Evolutionary conservation across 2,113 vertebrate genomes (phyloP).

Genomic region (Aramus guarauna): DNA sequence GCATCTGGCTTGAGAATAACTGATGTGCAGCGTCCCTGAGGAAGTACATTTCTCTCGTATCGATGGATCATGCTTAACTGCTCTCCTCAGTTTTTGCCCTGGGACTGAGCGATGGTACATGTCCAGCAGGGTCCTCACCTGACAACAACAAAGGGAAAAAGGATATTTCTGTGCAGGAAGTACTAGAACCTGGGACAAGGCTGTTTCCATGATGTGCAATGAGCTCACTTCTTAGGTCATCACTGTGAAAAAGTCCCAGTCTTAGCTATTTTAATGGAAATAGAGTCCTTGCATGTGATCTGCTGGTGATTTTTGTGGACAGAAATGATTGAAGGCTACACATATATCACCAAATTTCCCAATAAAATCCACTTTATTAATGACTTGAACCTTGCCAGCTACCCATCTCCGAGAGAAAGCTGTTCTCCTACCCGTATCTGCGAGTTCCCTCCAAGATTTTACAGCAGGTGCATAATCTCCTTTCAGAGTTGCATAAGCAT

Average conservation of each 20-base stretch:
- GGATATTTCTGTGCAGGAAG: not conserved
- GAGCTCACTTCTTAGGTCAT: not conserved
- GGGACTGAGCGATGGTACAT: not conserved
- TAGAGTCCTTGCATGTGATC: not conserved
- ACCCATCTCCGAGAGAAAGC: not conserved
- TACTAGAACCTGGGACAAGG: not conserved
- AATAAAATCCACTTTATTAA: not conserved
- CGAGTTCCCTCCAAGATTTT: not conserved
- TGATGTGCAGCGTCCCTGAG: not conserved
- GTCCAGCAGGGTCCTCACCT: not conserved
- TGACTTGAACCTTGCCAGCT: not conserved
- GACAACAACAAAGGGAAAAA: not conserved
- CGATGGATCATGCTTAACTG: not conserved
- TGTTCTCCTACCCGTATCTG: not conserved
- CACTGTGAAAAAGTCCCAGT: not conserved
- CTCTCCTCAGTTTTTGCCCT: not conserved
- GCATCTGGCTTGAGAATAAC: not conserved
- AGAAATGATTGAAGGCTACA: not conserved
- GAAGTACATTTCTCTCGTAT: not conserved
- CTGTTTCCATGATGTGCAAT: not conserved
- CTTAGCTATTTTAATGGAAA: not conserved
- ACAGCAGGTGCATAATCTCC: constrained; percentile 14
- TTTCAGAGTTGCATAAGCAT: not conserved
- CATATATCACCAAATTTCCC: not conserved
- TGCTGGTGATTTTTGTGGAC: not conserved